Evolutionary conservation across 2,888 invertebrate species (phyloP).

Genomic region (Sialis lutaria): DNA sequence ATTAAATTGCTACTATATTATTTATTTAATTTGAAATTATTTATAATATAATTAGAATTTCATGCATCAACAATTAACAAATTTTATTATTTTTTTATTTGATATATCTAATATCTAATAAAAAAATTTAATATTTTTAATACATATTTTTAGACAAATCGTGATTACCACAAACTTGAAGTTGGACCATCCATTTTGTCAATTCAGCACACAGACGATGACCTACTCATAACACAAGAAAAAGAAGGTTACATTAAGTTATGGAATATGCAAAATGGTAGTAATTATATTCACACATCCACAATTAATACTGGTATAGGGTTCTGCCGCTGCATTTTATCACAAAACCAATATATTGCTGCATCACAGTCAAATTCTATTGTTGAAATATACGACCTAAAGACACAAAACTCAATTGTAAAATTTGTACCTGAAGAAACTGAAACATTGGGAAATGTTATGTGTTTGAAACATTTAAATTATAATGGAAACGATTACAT

Average conservation of each 20-base stretch:
- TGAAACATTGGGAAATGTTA: slow-evolving; percentile 39
- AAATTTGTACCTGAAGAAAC: slow-evolving; percentile 25
- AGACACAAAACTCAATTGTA: slow-evolving; percentile 21
- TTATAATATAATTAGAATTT: too few relatives aligned
- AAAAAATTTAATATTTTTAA: too few relatives aligned
- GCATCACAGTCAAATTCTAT: slow-evolving; percentile 44
- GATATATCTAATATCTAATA: too few relatives aligned
- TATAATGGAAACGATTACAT: slow-evolving; percentile 32
- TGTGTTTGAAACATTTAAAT: slow-evolving; percentile 40
- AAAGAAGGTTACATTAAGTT: slow-evolving; percentile 53
- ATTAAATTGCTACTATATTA: too few relatives aligned
- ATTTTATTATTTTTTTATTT: too few relatives aligned
- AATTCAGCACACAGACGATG: slow-evolving; percentile 37
- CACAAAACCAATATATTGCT: slow-evolving; percentile 40
- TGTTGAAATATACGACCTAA: slow-evolving; percentile 28
- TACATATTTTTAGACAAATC: slow-evolving; percentile 42
- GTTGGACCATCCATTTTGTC: slow-evolving; percentile 46
- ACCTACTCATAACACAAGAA: slow-evolving; percentile 55
- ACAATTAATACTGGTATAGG: slow-evolving; percentile 44
- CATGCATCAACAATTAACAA: too few relatives aligned
- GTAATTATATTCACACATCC: slow-evolving; percentile 38
- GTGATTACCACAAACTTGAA: slow-evolving; percentile 45
- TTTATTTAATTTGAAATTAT: too few relatives aligned
- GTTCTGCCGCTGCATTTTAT: slow-evolving; percentile 49
- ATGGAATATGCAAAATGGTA: slow-evolving; percentile 38